Evolutionary conservation across 2,797 vertebrate species (phyloP), one percentile per base, ranked within the genome.

Genomic region (Sebastes trivittatus): DNA sequence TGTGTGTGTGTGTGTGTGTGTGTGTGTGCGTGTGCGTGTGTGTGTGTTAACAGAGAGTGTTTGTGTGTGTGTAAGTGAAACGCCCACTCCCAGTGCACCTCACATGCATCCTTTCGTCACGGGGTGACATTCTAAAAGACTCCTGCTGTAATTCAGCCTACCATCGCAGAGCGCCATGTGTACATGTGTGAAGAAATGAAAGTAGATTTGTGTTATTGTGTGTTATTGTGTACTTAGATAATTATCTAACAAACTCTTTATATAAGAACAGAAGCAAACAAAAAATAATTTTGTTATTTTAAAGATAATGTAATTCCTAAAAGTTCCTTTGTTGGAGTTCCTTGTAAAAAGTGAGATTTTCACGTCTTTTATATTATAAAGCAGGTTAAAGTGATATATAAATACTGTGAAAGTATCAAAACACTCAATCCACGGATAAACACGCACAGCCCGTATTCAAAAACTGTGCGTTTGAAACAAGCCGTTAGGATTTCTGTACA

Each of bases 41-140:
- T 22, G 27, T 49, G 65, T 67, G 25, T 5, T 46, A 64, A 59
- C 61, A 60, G 18, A 42, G 75, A 18, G 73, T 27, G 66, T 72
- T 42, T 62, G 60, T 72, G 68, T 72, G 81, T 72, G 78, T 77
- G 79, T 71, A 10, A 52, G 80, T 58, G 79, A 82, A 74, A 88
- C 80, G 27, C 91, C 73, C 74, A 82, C 85, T 90, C 86, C 82
- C 86, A 82, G 60, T 64, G 72, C 88, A 79, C 79, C 65, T 82
- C 87, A 64, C 80, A 81, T 67, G 87, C 89, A 90, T 87, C 75
- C 75, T 86, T 81, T 85, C 76, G 58, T 90, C 83, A 87, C 56
- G 72, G 82, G 79, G 83, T 81, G 73, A 87, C 89, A 88, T 92
- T 92, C 86, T 81, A 34, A 84, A 76, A 85, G 81, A 83, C 69